Evolutionary conservation across 2,113 vertebrate genomes (phyloP).

Genomic region (Saccopteryx bilineata): DNA sequence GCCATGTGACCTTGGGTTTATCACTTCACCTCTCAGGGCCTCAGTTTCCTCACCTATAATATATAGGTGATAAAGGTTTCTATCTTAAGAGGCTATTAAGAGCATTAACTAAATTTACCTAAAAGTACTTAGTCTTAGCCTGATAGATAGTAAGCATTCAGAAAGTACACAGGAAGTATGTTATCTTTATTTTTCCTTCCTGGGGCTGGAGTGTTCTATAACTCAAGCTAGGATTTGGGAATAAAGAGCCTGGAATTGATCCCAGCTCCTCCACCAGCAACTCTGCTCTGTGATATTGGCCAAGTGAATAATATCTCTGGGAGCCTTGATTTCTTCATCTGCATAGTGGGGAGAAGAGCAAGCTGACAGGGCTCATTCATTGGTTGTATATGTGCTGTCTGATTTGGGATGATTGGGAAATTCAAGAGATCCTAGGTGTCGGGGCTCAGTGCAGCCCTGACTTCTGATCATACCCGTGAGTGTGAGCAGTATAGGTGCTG

Average conservation of each 20-base stretch:
- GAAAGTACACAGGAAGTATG: background rate
- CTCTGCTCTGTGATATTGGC: background rate
- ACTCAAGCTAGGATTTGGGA: background rate
- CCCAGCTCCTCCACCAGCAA: background rate
- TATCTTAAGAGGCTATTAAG: background rate
- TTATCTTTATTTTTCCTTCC: background rate
- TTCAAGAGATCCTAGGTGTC: background rate
- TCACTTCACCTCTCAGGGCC: background rate
- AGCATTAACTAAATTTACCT: background rate
- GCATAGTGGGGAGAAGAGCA: background rate
- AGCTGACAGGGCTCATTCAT: background rate
- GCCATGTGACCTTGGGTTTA: background rate
- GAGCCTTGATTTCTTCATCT: background rate
- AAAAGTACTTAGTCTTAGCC: background rate
- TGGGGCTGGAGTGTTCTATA: background rate
- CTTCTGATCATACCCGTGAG: background rate
- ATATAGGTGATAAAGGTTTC: background rate
- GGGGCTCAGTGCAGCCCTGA: background rate
- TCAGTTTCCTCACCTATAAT: background rate
- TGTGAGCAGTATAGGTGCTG: background rate
- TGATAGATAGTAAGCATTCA: background rate
- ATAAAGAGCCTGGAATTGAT: constrained; percentile 8
- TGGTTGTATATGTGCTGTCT: background rate
- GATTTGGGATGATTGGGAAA: background rate
- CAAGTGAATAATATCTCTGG: background rate